Evolutionary conservation across 2,888 invertebrate species (phyloP), one percentile per base, ranked within the genome.

Genomic region (Dynastes grantii): DNA sequence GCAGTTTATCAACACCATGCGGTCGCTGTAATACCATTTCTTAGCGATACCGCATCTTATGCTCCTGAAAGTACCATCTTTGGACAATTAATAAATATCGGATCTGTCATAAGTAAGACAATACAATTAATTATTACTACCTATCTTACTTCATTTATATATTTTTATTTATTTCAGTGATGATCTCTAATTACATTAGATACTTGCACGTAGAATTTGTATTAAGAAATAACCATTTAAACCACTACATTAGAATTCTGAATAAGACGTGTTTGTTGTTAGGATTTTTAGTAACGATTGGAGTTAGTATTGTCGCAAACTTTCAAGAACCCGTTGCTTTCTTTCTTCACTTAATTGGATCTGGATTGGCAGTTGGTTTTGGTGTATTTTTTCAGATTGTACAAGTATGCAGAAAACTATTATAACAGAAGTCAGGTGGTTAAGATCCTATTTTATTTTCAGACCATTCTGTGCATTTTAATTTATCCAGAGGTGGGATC

Each of bases 351-450:
- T 89, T 93, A 58, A 88, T 92, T 53, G 95, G 95, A 0, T 95
- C 95, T 4, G 89, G 93, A 65, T 87, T 93, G 83, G 93, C 93
- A 70, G 97, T 96, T 89, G 95, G 95, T 76, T 91, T 93, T 83
- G 95, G 95, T 22, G 93, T 94, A 37, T 87, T 95, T 70, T 97
- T 96, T 88, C 92, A 95, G 87, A 94, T 95, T 93, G 90, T 95
- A 84, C 96, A 96, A 91, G 95, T 93, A 85, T 3, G 45, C 22
- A 22, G 11, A 6, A 13, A 27, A 29, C 11, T 2, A 32, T 63
- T 63, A 32, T 29, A 11, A 5, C 53, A 55, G n/a, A 55, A 8
- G 2, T 16, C 11, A 29, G 16, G 8, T 5, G 55, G 8, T 0
- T 58, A 2, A 58, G 22, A 22, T 22, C 27, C 8, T 5, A 22